Conservation (phyloP, 1,140 invertebrate genomes). For the Drosophila serrata region DNA sequence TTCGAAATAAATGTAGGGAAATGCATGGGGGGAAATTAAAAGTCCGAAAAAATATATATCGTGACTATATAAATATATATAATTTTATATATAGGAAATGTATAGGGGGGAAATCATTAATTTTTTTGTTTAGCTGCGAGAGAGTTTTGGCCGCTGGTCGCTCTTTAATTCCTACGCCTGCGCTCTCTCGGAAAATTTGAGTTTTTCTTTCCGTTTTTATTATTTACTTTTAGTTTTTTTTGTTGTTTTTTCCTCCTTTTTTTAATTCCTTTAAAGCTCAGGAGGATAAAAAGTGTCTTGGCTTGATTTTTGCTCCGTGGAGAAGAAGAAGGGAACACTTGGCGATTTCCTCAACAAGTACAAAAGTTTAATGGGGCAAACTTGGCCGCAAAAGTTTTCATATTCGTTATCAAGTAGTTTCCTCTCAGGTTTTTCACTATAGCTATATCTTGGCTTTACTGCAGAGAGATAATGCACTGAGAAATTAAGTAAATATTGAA, state of each 20-base stretch:
- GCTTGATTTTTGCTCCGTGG: conserved; percentile 22
- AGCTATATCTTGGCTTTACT: background rate
- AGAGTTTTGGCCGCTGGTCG: conserved; percentile 22
- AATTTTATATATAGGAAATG: background rate
- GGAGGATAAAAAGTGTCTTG: conserved; percentile 18
- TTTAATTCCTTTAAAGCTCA: background rate
- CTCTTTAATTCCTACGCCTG: conserved; percentile 37
- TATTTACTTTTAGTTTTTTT: conserved; percentile 2
- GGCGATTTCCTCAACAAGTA: conserved; percentile 58
- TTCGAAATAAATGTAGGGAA: conserved; percentile 1
- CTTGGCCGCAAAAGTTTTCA: conserved; percentile 36
- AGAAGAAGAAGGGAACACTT: conserved; percentile 25
- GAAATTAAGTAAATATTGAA: background rate
- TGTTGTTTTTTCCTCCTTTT: background rate
- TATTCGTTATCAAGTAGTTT: conserved; percentile 27
- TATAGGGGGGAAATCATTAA: conserved; percentile 24
- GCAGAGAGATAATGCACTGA: conserved; percentile 2
- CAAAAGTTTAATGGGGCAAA: conserved; percentile 45
- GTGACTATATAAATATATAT: background rate
- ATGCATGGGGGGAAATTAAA: background rate
- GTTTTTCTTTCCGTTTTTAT: conserved; percentile 17
- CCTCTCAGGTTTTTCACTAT: conserved; percentile 7
- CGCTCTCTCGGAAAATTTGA: conserved; percentile 19
- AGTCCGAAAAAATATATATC: conserved; percentile 1
- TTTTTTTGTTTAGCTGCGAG: conserved; percentile 11